Evolutionary conservation across 2,797 vertebrate genomes (phyloP).

Genomic region (Aeoliscus strigatus): DNA sequence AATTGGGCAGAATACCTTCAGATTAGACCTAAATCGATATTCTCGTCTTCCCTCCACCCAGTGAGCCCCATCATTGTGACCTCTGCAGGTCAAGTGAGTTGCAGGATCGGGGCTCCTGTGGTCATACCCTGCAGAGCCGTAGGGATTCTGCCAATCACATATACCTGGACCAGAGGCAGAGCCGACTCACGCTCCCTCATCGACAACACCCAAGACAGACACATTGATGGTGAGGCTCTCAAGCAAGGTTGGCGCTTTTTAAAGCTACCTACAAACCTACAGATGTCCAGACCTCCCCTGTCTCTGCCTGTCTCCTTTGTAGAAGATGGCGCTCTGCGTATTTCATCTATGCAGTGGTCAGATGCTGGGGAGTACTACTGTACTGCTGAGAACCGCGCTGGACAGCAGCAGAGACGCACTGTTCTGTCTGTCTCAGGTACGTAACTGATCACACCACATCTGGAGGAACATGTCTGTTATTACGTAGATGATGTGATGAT

Average conservation of each 20-base stretch:
- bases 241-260: too few relatives aligned
- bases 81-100: slow-evolving; percentile 47
- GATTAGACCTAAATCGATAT: too few relatives aligned
- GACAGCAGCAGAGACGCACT: slow-evolving; percentile 58
- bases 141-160: slow-evolving; percentile 69
- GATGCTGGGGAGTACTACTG: slow-evolving; percentile 73
- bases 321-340: slow-evolving; percentile 69
- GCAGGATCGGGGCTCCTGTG: slow-evolving; percentile 45
- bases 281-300: too few relatives aligned
- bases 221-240: slow-evolving; percentile 54
- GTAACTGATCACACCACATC: too few relatives aligned
- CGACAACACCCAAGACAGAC: slow-evolving; percentile 22
- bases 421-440: slow-evolving; percentile 62
- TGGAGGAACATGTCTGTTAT: too few relatives aligned
- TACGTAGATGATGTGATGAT: too few relatives aligned
- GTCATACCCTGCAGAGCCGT: slow-evolving; percentile 69
- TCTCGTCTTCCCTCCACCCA: slow-evolving; percentile 27
- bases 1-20: too few relatives aligned
- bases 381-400: slow-evolving; percentile 68
- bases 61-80: slow-evolving; percentile 73
- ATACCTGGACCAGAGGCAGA: slow-evolving; percentile 63
- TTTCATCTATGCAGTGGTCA: slow-evolving; percentile 54
- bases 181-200: slow-evolving; percentile 23
- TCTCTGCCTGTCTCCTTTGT: neutral
- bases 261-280: too few relatives aligned